Base-by-base conservation (phyloP, 2,888 invertebrate species). In the Neoaliturus tenellus region DNA sequence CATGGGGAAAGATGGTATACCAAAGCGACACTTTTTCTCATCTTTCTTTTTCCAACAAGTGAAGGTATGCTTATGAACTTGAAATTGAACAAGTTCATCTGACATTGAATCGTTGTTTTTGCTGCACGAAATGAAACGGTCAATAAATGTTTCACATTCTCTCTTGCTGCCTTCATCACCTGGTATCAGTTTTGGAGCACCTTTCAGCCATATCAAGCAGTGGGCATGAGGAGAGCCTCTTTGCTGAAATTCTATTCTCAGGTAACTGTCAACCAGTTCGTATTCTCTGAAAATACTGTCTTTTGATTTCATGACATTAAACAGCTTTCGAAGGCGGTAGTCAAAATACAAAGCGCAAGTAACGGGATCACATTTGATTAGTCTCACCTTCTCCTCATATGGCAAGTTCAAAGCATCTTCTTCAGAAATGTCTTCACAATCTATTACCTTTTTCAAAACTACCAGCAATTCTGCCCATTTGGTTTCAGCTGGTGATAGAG, bases 211-310 rank as follows among this genome's bases (percentile, higher is more conserved):
- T 20, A 88, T 78, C 73, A 89, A 86, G 23, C 86, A 86, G 83
- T 89, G 89, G 0, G 85, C 88, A 1, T 85, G 86, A 87, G 88
- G 88, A 17, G 87, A 88, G 44, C 88, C 89, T 69, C 88, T 85
- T 44, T 88, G 83, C 83, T 88, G 89, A 39, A 88, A 89, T 85
- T 89, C 88, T 25, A 88, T 87, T 81, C 88, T 39, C 75, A 87
- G 39, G 81, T 87, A 87, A 12, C 31, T 51, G 23, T 51, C 51
- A 51, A 51, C 23, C 23, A 51, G 51, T 23, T 51, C 51, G 23
- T 20, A 51, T 14, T 51, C 51, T 20, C 51, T 20, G 51, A 51
- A 51, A 51, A 51, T 14, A 51, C 51, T 51, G 80, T 85, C 88
- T 86, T 83, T 67, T 80, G 12, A 86, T 58, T 35, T 73, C 4